phyloP scores from a whole-genome alignment of 2,888 invertebrate genomes.

The Thera britannica region DNA sequence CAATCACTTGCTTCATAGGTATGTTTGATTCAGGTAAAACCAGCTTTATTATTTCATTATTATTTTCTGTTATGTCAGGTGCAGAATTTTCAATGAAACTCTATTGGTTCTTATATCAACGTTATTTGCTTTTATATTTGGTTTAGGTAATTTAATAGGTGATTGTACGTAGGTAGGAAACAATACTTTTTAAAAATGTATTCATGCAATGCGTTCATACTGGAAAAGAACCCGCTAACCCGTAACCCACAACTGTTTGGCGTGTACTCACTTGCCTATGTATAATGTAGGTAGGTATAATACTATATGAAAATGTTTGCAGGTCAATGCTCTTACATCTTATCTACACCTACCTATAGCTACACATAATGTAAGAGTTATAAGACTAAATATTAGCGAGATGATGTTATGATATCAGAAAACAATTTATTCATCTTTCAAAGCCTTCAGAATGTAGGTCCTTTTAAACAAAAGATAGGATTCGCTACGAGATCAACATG shows the following conservation, averaged over 20 bases:
- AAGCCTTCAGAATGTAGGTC: constrained; percentile 18
- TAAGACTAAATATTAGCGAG: constrained; percentile 21
- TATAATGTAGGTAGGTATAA: constrained; percentile 12
- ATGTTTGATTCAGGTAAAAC: constrained; percentile 39
- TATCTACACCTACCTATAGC: constrained; percentile 22
- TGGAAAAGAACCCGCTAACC: constrained; percentile 4
- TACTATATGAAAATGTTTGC: constrained; percentile 12
- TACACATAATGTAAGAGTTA: constrained; percentile 22
- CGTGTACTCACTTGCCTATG: no score
- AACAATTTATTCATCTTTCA: constrained; percentile 17
- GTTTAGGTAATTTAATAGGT: constrained; percentile 1
- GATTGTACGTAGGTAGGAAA: not conserved
- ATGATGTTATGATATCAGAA: constrained; percentile 26
- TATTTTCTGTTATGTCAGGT: constrained; percentile 38
- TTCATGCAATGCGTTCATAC: not conserved
- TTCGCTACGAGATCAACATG: constrained; percentile 56
- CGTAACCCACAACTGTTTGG: no score
- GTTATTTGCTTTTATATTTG: constrained; percentile 18
- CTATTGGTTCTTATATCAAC: constrained; percentile 12
- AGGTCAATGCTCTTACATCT: constrained; percentile 27
- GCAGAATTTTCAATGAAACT: constrained; percentile 17
- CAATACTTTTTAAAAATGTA: not conserved
- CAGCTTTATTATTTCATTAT: constrained; percentile 34
- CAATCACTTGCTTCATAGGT: constrained; percentile 32
- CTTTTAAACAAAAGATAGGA: constrained; percentile 34